phyloP scores from a whole-genome alignment of 2,888 invertebrate genomes.

The Dolichopus griseipennis region DNA sequence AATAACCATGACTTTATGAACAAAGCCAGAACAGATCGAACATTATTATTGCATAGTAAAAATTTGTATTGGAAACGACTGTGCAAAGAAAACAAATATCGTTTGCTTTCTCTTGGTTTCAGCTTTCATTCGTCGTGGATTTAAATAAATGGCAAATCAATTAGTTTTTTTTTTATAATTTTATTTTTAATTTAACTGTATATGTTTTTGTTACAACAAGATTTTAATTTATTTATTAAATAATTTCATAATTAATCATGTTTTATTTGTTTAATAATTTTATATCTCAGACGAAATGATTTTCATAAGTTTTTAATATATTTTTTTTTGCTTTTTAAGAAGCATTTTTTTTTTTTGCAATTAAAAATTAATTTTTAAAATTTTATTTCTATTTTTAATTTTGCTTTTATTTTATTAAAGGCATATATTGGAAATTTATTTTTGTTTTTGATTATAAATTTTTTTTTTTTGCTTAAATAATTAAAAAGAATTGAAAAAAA shows the following conservation, averaged over 20 bases:
- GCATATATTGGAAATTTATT: background rate
- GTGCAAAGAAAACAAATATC: too few relatives aligned
- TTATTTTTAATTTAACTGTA: background rate
- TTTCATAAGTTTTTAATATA: background rate
- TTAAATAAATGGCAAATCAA: background rate
- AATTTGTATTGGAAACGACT: too few relatives aligned
- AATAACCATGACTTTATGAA: too few relatives aligned
- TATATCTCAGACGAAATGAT: background rate
- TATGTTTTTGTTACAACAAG: background rate
- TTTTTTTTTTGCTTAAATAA: background rate
- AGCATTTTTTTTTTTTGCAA: too few relatives aligned
- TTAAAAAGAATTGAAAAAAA: background rate
- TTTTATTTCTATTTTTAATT: background rate
- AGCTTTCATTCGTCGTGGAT: too few relatives aligned
- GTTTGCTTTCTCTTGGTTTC: too few relatives aligned
- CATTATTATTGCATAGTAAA: too few relatives aligned
- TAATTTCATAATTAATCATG: too few relatives aligned
- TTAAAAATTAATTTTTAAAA: too few relatives aligned
- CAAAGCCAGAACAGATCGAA: too few relatives aligned
- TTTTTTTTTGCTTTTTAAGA: too few relatives aligned
- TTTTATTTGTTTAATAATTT: too few relatives aligned
- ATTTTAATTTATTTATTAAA: background rate
- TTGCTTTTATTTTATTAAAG: background rate
- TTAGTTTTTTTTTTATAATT: background rate
- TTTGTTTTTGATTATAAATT: background rate